Conservation (phyloP, 2,888 invertebrate genomes). For the Graphium colonna region DNA sequence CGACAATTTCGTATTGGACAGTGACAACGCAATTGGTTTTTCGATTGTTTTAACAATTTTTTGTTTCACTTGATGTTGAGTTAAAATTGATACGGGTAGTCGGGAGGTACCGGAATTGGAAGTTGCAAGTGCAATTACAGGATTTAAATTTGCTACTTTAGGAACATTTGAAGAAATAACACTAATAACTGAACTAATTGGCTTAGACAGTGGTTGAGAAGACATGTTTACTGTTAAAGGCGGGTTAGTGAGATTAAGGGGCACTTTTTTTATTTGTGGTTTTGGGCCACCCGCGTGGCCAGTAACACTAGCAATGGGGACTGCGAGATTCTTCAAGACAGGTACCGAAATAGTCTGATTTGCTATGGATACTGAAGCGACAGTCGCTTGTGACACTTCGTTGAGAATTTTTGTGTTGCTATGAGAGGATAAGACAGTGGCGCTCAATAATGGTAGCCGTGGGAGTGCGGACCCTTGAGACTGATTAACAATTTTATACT, state of each 20-base stretch:
- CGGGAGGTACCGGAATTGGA: constrained; percentile 54
- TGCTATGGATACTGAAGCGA: constrained; percentile 74
- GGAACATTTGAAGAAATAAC: constrained; percentile 70
- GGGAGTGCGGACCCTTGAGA: constrained; percentile 48
- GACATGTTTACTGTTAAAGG: constrained; percentile 59
- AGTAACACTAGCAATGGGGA: constrained; percentile 52
- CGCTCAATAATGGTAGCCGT: constrained; percentile 62
- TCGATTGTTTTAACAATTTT: constrained; percentile 75
- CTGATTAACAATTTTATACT: constrained; percentile 67
- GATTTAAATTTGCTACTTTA: constrained; percentile 58
- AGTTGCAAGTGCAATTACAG: constrained; percentile 62
- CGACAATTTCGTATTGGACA: constrained; percentile 76
- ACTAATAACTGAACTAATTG: constrained; percentile 70
- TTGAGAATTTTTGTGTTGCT: constrained; percentile 71
- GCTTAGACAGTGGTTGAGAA: constrained; percentile 58
- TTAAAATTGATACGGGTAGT: constrained; percentile 65
- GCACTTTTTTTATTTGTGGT: constrained; percentile 59
- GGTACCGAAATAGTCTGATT: constrained; percentile 76
- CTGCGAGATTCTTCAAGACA: constrained; percentile 65
- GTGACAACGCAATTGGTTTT: constrained; percentile 72
- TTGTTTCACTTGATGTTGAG: constrained; percentile 74
- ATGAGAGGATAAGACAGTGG: constrained; percentile 58
- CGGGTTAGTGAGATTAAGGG: constrained; percentile 57
- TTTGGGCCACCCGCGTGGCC: constrained; percentile 45
- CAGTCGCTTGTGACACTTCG: constrained; percentile 81